Percentiles rank a stretch among this genome's conserved stretches.
These are phyloP conservation scores for Brachionus paranguensis DNA, from an alignment of 1,140 invertebrate genomes.

Conservation along the genomic window DNA sequence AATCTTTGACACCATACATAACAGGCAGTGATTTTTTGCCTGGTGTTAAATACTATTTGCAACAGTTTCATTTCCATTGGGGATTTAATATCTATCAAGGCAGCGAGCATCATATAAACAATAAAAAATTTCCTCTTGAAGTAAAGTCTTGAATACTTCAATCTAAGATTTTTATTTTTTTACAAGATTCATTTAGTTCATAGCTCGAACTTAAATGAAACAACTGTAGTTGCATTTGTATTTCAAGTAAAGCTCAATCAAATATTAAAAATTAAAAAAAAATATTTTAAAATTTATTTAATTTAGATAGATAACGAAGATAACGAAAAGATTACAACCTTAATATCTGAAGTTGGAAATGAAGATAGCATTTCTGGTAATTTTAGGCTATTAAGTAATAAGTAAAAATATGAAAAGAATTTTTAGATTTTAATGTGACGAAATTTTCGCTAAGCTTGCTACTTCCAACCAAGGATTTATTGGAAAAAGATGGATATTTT, in stretches of 20 bases:
- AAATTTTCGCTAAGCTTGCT: background rate
- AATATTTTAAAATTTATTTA: background rate
- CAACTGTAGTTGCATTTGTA: background rate
- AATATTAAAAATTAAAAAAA: background rate
- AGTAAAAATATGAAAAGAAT: too few species aligned
- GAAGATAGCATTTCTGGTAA: background rate
- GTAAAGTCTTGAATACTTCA: background rate
- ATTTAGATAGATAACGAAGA: background rate
- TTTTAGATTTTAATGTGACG: background rate
- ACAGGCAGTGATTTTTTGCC: constrained; percentile 9
- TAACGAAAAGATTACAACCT: background rate
- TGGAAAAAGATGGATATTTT: constrained; percentile 53
- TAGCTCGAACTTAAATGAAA: background rate
- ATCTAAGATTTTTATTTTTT: background rate
- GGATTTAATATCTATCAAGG: constrained; percentile 33
- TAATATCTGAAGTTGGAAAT: background rate
- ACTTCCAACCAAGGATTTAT: background rate
- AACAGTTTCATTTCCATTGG: constrained; percentile 40
- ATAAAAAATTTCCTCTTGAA: constrained; percentile 30
- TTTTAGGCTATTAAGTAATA: background rate
- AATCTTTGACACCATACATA: background rate
- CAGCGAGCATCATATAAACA: constrained; percentile 18
- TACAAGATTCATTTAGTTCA: constrained; percentile 36
- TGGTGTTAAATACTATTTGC: background rate
- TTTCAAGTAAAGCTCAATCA: background rate